phyloP scores from a whole-genome alignment of 2,113 vertebrate species.

The Mormoops blainvillei region DNA sequence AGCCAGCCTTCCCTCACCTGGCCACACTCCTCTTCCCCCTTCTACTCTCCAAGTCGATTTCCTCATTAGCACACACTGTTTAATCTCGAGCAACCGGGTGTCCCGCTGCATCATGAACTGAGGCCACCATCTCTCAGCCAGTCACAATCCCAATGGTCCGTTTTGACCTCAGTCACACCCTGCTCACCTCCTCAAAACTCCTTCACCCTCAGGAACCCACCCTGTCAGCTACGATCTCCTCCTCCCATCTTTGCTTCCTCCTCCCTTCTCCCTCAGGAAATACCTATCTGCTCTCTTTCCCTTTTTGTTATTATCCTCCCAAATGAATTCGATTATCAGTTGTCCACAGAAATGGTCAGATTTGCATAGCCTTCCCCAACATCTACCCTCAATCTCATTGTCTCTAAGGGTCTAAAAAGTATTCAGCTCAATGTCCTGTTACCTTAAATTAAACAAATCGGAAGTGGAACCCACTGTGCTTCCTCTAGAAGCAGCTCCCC shows the following conservation, averaged over 20 bases:
- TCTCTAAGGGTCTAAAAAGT: not conserved
- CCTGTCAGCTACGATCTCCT: not conserved
- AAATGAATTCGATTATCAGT: not conserved
- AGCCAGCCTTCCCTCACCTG: not conserved
- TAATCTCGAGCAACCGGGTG: not conserved
- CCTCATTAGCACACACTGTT: accelerated
- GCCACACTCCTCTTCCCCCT: not conserved
- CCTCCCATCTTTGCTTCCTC: not conserved
- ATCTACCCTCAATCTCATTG: not conserved
- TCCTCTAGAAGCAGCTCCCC: not conserved
- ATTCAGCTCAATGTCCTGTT: not conserved
- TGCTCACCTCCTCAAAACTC: not conserved
- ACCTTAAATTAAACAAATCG: not conserved
- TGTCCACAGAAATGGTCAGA: not conserved
- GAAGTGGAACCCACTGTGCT: not conserved
- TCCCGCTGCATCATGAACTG: accelerated
- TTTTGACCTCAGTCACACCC: not conserved
- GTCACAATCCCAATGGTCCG: accelerated
- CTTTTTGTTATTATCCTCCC: not conserved
- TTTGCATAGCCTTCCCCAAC: not conserved
- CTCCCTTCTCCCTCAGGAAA: not conserved
- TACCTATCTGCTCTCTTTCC: not conserved
- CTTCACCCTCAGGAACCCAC: accelerated
- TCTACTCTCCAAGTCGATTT: not conserved
- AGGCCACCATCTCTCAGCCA: not conserved